Percentiles rank a stretch among this genome's conserved stretches.
Evolutionary conservation across 2,888 invertebrate genomes (phyloP).

Genomic region (Pseudanteris insignis): DNA sequence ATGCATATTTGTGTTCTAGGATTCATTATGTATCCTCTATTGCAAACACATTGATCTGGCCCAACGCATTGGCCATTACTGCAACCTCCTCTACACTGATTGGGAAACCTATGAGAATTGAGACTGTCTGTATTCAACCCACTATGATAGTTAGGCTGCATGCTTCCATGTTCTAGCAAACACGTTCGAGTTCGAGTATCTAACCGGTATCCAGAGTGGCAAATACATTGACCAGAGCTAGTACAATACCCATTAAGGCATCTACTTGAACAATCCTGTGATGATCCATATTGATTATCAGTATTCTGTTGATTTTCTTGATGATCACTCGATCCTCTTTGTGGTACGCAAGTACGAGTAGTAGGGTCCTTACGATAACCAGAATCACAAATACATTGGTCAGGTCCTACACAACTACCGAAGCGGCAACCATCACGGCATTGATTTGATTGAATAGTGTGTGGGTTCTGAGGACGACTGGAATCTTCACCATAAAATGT

Average conservation of each 20-base stretch:
- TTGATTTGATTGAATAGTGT: slow-evolving; percentile 51
- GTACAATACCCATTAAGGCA: slow-evolving; percentile 66
- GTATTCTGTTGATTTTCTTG: neutral
- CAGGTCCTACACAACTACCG: slow-evolving; percentile 58
- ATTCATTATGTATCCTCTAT: slow-evolving; percentile 65
- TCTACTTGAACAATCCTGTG: slow-evolving; percentile 2
- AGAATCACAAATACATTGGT: slow-evolving; percentile 68
- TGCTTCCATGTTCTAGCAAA: slow-evolving; percentile 6
- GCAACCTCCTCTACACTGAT: slow-evolving; percentile 67
- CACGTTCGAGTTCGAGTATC: slow-evolving; percentile 15
- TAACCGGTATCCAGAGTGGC: slow-evolving; percentile 66
- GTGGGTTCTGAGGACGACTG: slow-evolving; percentile 6
- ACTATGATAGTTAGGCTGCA: too few relatives aligned
- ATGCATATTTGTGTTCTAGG: slow-evolving; percentile 11
- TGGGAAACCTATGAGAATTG: too few relatives aligned
- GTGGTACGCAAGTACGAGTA: slow-evolving; percentile 4
- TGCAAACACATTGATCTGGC: slow-evolving; percentile 68
- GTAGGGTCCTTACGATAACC: slow-evolving; percentile 60
- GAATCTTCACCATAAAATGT: slow-evolving; percentile 3
- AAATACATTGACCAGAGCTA: slow-evolving; percentile 70
- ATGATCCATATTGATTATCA: slow-evolving; percentile 1
- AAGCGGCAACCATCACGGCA: slow-evolving; percentile 56
- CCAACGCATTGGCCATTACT: slow-evolving; percentile 68
- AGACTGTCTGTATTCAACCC: neutral
- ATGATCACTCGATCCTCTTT: neutral